Percentiles rank a stretch among this genome's conserved stretches.
Evolutionary conservation across 2,888 invertebrate species (phyloP).

Genomic region (Oscheius sp.): DNA sequence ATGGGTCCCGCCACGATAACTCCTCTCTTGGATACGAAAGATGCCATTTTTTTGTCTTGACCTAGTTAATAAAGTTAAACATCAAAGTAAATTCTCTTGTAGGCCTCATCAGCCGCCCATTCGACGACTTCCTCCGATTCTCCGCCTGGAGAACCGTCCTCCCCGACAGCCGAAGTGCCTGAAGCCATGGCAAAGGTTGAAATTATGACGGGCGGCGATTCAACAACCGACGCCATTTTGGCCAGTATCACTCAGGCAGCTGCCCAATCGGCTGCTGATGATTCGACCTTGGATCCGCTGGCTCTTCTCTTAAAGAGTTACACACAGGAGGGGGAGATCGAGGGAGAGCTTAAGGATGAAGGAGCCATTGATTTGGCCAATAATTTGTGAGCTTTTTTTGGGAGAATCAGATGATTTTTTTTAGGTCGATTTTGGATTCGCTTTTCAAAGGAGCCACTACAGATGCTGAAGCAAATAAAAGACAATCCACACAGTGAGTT

Average conservation of each 20-base stretch:
- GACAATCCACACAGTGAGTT: not conserved
- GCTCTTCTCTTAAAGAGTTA: not conserved
- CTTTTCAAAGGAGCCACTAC: not conserved
- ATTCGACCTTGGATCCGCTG: not conserved
- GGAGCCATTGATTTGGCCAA: not conserved
- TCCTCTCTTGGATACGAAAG: no score
- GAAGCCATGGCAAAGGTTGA: not conserved
- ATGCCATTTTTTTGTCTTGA: not conserved
- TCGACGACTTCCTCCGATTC: conserved; percentile 16
- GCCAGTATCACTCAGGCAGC: conserved; percentile 5
- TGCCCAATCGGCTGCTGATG: not conserved
- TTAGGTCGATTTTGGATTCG: not conserved
- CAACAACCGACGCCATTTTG: conserved; percentile 6
- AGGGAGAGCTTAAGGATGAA: not conserved
- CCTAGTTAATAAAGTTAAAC: not conserved
- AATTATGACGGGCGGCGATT: not conserved
- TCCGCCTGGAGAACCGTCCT: conserved; percentile 13
- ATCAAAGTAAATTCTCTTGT: not conserved
- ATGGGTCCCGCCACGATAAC: no score
- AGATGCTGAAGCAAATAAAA: not conserved
- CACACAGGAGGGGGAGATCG: not conserved
- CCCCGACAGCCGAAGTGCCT: not conserved
- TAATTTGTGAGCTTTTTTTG: conserved; percentile 6
- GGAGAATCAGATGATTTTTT: not conserved
- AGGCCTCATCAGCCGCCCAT: conserved; percentile 14